Evolutionary conservation across 1,140 invertebrate species (phyloP).

Genomic region (Coboldia fuscipes): DNA sequence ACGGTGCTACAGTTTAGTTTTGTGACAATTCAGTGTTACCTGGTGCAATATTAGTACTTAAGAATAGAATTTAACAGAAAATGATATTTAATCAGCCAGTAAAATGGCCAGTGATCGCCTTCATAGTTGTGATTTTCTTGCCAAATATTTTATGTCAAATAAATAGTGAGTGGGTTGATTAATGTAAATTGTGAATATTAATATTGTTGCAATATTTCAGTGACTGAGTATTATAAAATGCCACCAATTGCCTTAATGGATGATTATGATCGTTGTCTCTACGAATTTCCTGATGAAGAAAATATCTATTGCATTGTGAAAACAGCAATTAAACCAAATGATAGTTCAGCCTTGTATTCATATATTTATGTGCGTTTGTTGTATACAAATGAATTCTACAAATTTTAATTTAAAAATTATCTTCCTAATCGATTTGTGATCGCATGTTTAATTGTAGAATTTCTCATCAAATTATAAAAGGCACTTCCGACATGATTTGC

Average conservation of each 20-base stretch:
- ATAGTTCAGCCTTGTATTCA: constrained; percentile 18
- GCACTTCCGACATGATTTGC: constrained; percentile 26
- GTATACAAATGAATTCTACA: not conserved
- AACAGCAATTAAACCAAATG: constrained; percentile 17
- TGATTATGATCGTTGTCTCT: constrained; percentile 23
- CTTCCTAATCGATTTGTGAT: not conserved
- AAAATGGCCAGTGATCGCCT: too few species aligned
- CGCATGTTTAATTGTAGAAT: constrained; percentile 10
- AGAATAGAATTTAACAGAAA: too few species aligned
- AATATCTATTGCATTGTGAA: constrained; percentile 25
- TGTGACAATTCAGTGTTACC: too few species aligned
- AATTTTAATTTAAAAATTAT: not conserved
- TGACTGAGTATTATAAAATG: constrained; percentile 26
- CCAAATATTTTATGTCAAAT: too few species aligned
- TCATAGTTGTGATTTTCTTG: too few species aligned
- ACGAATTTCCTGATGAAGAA: constrained; percentile 7
- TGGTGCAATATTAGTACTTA: too few species aligned
- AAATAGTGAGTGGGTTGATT: too few species aligned
- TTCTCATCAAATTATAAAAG: constrained; percentile 22
- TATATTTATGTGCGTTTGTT: constrained; percentile 13
- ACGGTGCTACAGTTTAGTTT: too few species aligned
- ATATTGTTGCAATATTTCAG: too few species aligned
- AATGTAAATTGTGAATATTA: too few species aligned
- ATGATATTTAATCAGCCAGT: too few species aligned
- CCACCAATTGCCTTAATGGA: constrained; percentile 24